Base-by-base conservation (phyloP, 2,797 vertebrate species). In the Ataeniobius toweri region DNA sequence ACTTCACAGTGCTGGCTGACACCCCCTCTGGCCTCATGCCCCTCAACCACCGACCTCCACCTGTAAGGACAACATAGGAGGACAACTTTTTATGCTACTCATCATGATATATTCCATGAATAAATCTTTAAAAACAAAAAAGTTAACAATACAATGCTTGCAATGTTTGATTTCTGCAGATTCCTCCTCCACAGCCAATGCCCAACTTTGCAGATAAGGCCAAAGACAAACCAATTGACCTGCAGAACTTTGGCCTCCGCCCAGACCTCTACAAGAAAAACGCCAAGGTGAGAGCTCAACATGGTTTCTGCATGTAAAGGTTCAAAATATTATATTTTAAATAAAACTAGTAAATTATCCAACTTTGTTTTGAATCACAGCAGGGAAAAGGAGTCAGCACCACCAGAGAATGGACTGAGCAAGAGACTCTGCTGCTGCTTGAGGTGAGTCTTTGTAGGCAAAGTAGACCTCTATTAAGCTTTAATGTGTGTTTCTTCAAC, bases 231-330 rank as follows among this genome's bases (percentile, higher is more conserved):
- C 90, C 96, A 9, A 96, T 95, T 36, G 98, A 99, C 90, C 90
- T 99, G 84, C 98, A 99, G 93, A 99, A 98, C 93, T 99, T 99
- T 1, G 97, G 98, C 31, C 96, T 99, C 16, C 97, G 97, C 75
- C 94, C 96, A 0, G 98, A 99, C 76, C 95, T 99, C 56, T 99
- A 98, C 93, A 96, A 97, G 90, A 99, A 98, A 93, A 97, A 95
- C 71, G 84, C 95, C 84, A 99, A 98, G 94, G 96, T 95, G 50
- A 31, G 85, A 31, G 36, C 6, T 16, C 0, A 18, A 39, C 31
- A 0, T 55, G 2, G 71, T 71, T 70, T 69, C 0, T 69, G 26
- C 46, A 2, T 79, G 75, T 26, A 7, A 9, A 2, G 18, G 36
- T 31, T 9, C 20, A n/a, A 56, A 2, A 44, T 39, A 5, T 9